A percentile compares a stretch with the other conserved stretches of the same genome.
phyloP scores from a whole-genome alignment of 2,797 vertebrate genomes.

The Pseudochirops cupreus region DNA sequence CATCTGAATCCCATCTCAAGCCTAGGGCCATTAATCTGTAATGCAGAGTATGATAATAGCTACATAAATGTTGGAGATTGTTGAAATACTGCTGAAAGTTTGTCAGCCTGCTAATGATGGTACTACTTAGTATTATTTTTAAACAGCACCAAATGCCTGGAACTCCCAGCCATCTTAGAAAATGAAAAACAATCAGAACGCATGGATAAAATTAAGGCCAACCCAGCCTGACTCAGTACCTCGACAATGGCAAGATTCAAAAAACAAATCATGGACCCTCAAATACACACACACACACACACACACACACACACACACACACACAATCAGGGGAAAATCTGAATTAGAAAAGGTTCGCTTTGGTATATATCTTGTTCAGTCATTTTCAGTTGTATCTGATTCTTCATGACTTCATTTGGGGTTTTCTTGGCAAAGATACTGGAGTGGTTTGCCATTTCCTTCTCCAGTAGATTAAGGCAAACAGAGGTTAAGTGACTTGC shows the following conservation, averaged over 20 bases:
- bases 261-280: neutral
- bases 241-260: conserved; percentile 7
- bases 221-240: neutral
- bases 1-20: conserved; percentile 68
- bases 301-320: too few relatives aligned
- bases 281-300: neutral
- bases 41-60: conserved; percentile 55
- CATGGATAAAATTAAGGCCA: neutral
- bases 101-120: neutral
- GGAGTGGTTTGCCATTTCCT: neutral
- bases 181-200: neutral
- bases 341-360: neutral
- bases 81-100: conserved; percentile 27
- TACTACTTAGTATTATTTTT: neutral
- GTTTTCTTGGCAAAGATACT: neutral
- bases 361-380: neutral
- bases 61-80: conserved; percentile 46
- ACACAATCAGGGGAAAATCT: neutral
- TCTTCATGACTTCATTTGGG: neutral
- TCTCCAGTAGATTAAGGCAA: neutral
- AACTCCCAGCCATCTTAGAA: neutral
- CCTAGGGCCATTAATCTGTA: conserved; percentile 70
- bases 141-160: neutral
- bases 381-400: neutral
- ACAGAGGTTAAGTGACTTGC: neutral